Evolutionary conservation across 2,797 vertebrate genomes (phyloP).

Genomic region (Pantherophis alleghaniensis): DNA sequence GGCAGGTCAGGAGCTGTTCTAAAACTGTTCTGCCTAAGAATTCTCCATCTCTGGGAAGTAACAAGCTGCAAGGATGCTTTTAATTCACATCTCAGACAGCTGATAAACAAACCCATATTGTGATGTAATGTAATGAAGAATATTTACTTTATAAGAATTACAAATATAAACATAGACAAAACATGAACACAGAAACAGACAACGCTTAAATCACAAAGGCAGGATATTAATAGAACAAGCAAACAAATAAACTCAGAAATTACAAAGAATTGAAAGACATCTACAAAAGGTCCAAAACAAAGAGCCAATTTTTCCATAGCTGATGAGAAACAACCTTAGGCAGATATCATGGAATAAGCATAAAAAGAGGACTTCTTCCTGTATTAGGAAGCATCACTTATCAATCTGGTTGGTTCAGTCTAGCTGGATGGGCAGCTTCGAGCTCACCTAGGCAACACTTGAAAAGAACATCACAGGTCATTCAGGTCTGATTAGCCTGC

Average conservation of each 20-base stretch:
- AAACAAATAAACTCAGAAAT: background rate
- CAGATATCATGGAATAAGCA: background rate
- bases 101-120: background rate
- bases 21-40: background rate
- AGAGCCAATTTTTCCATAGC: background rate
- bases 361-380: background rate
- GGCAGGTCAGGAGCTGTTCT: background rate
- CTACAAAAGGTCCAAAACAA: background rate
- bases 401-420: background rate
- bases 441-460: background rate
- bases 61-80: background rate
- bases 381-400: background rate
- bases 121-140: background rate
- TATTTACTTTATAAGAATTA: background rate
- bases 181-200: background rate
- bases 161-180: background rate
- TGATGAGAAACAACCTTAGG: background rate
- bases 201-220: background rate
- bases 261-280: background rate
- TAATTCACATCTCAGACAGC: background rate
- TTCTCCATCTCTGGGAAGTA: background rate
- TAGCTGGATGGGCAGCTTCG: background rate
- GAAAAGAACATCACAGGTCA: background rate
- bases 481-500: background rate
- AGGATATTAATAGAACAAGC: background rate